These are phyloP conservation scores for Aromia moschata DNA, from an alignment of 2,888 invertebrate species.

Conservation along the genomic window DNA sequence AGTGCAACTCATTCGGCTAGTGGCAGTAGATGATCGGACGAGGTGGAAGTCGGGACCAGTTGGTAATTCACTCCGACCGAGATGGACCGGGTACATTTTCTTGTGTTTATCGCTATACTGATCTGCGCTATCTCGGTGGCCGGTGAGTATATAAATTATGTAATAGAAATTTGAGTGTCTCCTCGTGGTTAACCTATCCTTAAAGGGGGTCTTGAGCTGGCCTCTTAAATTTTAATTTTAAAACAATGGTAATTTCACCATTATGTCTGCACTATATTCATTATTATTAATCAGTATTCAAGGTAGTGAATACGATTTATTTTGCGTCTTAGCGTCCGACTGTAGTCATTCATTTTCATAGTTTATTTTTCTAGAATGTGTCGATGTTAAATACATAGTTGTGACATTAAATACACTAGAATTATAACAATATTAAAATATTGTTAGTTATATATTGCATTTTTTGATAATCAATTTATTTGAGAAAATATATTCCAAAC, in stretches of 20 bases:
- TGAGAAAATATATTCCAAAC: too few relatives aligned
- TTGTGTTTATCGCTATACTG: constrained; percentile 14
- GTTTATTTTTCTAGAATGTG: too few relatives aligned
- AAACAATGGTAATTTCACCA: constrained; percentile 45
- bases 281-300: constrained; percentile 31
- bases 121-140: constrained; percentile 21
- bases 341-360: too few relatives aligned
- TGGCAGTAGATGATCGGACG: constrained; percentile 47
- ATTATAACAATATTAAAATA: too few relatives aligned
- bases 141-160: constrained; percentile 30
- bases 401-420: too few relatives aligned
- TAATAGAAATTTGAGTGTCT: too few relatives aligned
- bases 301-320: constrained; percentile 23
- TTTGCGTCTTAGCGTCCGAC: constrained; percentile 8
- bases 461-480: too few relatives aligned
- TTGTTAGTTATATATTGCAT: too few relatives aligned
- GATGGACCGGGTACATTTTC: constrained; percentile 26
- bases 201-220: constrained; percentile 35
- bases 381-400: too few relatives aligned
- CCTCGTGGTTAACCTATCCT: too few relatives aligned
- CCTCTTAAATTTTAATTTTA: constrained; percentile 48
- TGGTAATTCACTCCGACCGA: constrained; percentile 13
- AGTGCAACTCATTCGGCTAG: constrained; percentile 41
- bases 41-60: constrained; percentile 28
- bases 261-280: constrained; percentile 40